Base-by-base conservation (phyloP, 2,888 invertebrate species). In the Rhagophthalmus giganteus region DNA sequence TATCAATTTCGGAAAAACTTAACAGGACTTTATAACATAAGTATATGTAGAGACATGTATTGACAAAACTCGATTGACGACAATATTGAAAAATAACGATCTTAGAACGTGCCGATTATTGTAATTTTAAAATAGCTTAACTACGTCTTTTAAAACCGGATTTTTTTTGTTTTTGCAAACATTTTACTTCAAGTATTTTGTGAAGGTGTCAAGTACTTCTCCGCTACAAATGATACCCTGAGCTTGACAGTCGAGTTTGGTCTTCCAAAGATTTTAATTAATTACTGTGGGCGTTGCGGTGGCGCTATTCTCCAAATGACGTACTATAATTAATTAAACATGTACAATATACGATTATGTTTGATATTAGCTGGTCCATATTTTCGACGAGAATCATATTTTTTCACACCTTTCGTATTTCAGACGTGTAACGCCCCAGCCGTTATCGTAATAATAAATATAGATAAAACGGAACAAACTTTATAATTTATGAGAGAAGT, bases 401-500 rank as follows among this genome's bases (percentile, higher is more conserved):
- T n/a, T n/a, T n/a, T n/a, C n/a, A n/a, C n/a, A n/a, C n/a, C 40
- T 31, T 41, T 39, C 27, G 13, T 27, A 33, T 39, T 47, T 47
- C 31, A 35, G 33, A 31, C 38, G 30, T 25, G 27, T 20, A 42
- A 45, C 37, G 37, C 42, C 53, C 30, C 39, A 25, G 38, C 44
- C 42, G 42, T 44, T 48, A 53, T 48, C 45, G 28, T 44, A 53
- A 44, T 42, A 48, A 53, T 53, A 53, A 42, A 48, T 53, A 48
- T 37, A 38, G 30, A 47, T 53, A 53, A 53, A 53, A 39, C 30
- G 42, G 48, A 48, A 53, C 53, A 48, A 55, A 58, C 50, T 59
- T 57, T 53, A 52, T 57, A 60, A 61, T 61, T 60, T 63, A 63
- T 63, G 55, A 58, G 58, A 28, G 54, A 58, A 56, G 54, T 54